Conservation (phyloP, 2,888 invertebrate species). For the Tuberolachnus salignus region DNA sequence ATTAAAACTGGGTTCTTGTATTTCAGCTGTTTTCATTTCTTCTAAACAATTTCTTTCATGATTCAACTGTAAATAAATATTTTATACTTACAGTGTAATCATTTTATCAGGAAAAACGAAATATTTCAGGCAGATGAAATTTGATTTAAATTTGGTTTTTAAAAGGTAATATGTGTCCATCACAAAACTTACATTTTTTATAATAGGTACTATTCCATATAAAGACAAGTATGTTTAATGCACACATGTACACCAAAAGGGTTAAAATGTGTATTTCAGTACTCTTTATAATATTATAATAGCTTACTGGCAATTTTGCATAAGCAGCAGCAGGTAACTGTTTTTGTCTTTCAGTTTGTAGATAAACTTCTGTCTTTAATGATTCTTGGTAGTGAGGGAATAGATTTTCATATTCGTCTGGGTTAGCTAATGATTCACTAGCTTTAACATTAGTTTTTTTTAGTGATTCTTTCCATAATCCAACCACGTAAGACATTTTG, state of each 20-base stretch:
- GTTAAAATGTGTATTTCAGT: neutral
- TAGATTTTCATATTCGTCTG: slow-evolving; percentile 92
- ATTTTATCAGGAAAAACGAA: too few species aligned
- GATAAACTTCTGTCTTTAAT: slow-evolving; percentile 73
- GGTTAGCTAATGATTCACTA: slow-evolving; percentile 93
- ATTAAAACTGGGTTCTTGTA: slow-evolving; percentile 35
- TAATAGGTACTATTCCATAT: too few species aligned
- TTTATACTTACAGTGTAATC: slow-evolving; percentile 15
- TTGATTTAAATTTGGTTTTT: too few species aligned
- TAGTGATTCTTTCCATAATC: slow-evolving; percentile 84
- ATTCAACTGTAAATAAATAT: slow-evolving; percentile 65
- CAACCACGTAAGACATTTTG: slow-evolving; percentile 84
- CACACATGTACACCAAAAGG: neutral
- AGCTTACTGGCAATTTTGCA: slow-evolving; percentile 63
- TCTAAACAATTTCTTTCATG: slow-evolving; percentile 73
- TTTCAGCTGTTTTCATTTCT: slow-evolving; percentile 73
- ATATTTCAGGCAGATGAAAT: too few species aligned
- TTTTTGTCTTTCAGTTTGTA: slow-evolving; percentile 64
- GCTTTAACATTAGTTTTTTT: slow-evolving; percentile 84
- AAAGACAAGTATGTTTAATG: too few species aligned
- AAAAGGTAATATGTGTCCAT: too few species aligned
- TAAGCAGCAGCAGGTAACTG: slow-evolving; percentile 70
- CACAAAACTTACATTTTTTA: too few species aligned
- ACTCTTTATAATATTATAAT: neutral
- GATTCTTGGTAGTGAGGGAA: slow-evolving; percentile 84